phyloP scores from a whole-genome alignment of 1,140 invertebrate genomes.

The Lepidotrigona ventralis region DNA sequence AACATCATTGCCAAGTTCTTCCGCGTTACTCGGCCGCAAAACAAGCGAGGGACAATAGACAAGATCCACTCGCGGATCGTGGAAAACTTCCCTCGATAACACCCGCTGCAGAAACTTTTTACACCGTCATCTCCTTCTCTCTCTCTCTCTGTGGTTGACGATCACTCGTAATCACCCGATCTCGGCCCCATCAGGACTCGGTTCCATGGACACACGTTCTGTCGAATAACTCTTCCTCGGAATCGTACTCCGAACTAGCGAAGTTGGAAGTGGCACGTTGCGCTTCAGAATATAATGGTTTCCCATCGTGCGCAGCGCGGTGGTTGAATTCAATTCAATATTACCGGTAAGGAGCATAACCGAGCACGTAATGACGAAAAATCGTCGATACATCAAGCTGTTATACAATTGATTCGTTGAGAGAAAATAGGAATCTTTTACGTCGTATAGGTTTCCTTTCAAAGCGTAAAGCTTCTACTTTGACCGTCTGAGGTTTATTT shows the following conservation, averaged over 20 bases:
- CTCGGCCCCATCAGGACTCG: slow-evolving; percentile 20
- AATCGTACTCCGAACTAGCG: too few species aligned
- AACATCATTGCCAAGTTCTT: slow-evolving; percentile 60
- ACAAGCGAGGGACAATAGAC: neutral
- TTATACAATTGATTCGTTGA: too few species aligned
- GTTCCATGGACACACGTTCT: slow-evolving; percentile 55
- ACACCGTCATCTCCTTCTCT: neutral
- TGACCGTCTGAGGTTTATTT: too few species aligned
- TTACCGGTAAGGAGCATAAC: too few species aligned
- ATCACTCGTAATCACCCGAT: slow-evolving; percentile 65
- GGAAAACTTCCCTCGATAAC: slow-evolving; percentile 39
- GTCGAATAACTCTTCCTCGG: slow-evolving; percentile 19
- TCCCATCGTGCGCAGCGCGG: neutral
- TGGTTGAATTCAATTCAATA: neutral
- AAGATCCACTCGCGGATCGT: neutral
- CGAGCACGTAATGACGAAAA: too few species aligned
- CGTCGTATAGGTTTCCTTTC: too few species aligned
- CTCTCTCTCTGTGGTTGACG: slow-evolving; percentile 42
- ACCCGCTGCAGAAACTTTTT: slow-evolving; percentile 55
- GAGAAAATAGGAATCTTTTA: too few species aligned
- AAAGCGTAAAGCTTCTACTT: too few species aligned
- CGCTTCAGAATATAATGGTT: neutral
- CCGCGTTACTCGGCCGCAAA: neutral
- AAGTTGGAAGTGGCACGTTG: neutral
- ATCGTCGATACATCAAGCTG: too few species aligned